phyloP scores from a whole-genome alignment of 2,797 vertebrate species.

The Liparis tanakae region DNA sequence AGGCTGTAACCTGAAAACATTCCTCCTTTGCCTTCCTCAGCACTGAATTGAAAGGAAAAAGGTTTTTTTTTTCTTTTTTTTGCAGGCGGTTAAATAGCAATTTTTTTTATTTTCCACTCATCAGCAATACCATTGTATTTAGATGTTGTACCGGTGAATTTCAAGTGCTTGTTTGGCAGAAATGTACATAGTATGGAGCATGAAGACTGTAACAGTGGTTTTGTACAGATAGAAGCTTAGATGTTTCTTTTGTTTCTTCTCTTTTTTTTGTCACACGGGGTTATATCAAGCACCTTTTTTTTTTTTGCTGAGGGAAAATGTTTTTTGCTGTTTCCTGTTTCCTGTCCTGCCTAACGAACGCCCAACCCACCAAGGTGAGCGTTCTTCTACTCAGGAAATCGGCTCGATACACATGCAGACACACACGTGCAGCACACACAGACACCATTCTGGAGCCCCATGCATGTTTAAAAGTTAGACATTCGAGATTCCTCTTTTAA shows the following conservation, averaged over 20 bases:
- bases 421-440: constrained; percentile 55
- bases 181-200: constrained; percentile 88
- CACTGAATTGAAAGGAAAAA: constrained; percentile 83
- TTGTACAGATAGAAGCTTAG: constrained; percentile 82
- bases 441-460: constrained; percentile 60
- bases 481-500: constrained; percentile 70
- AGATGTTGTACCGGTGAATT: constrained; percentile 89
- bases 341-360: constrained; percentile 83
- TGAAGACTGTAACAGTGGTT: constrained; percentile 84
- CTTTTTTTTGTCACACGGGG: constrained; percentile 49
- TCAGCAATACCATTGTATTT: constrained; percentile 92
- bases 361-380: constrained; percentile 65
- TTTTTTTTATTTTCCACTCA: constrained; percentile 76
- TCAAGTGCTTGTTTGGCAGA: constrained; percentile 87
- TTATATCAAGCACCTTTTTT: constrained; percentile 76
- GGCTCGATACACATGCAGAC: constrained; percentile 67
- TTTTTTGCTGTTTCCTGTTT: constrained; percentile 85
- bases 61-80: constrained; percentile 38
- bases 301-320: constrained; percentile 65
- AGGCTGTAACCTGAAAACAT: constrained; percentile 88
- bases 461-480: constrained; percentile 74
- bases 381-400: constrained; percentile 86
- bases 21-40: constrained; percentile 93
- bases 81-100: constrained; percentile 81
- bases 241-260: constrained; percentile 58